Base-by-base conservation (phyloP, 2,113 vertebrate genomes). In the Enhydra lutris region DNA sequence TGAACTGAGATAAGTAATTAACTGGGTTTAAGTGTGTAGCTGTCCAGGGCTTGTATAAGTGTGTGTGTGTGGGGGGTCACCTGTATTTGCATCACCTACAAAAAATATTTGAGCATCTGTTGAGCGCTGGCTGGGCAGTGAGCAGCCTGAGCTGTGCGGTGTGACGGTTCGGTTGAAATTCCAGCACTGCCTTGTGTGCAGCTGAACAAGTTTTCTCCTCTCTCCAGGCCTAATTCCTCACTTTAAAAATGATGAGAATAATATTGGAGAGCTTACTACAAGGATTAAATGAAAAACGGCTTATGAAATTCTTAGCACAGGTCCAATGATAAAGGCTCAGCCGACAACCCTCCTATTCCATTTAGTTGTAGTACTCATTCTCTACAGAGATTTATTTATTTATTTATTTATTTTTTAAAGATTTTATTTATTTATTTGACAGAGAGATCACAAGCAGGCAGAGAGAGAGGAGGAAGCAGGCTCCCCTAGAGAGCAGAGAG, bases 1-100 rank as follows among this genome's bases (percentile, higher is more conserved):
- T 61, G 73, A 94, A 42, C 82, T 47, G 74, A 89, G 61, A 36
- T 92, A 95, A 96, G 73, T 80, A 93, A 76, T 93, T 69, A 97
- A 42, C 63, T 84, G 31, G 45, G 42, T 87, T 95, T 93, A 90
- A 86, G 65, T 65, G 14, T 71, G 83, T 26, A 57, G 61, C 76
- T 87, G 90, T 78, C 90, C 57, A 69, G 74, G 8, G 14, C 3
- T 76, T 55, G 29, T 65, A 9, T 69, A 93, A 86, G 29, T 36
- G 15, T 10, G n/a, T 36, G 12, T 9, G 20, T 55, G 39, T 3
- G 29, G 29, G 31, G 4, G 18, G 26, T 91, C 74, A 67, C 65
- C 93, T 93, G 39, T 45, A 57, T 59, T 87, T 76, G 17, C 73
- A 55, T 73, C 88, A 79, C 55, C 87, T 89, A 63, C 42, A 61